A percentile compares a stretch with the other conserved stretches of the same genome.
phyloP scores from a whole-genome alignment of 1,140 invertebrate species.

The Nasonia vitripennis region DNA sequence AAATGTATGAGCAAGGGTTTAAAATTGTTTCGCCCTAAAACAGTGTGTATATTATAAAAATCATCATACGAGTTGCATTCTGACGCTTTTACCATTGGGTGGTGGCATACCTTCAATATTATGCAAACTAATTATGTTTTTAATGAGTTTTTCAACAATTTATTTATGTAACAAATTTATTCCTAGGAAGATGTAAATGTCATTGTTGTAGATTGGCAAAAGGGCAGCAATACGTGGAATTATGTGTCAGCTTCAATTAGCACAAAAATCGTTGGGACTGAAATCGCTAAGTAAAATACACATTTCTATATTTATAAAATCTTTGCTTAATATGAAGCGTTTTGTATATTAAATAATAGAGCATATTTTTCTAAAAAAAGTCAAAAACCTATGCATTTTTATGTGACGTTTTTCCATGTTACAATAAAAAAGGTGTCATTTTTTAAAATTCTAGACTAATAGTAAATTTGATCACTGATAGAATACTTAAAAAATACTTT shows the following conservation, averaged over 20 bases:
- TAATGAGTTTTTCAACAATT: too few relatives aligned
- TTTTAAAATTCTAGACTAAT: too few relatives aligned
- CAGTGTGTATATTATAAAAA: too few relatives aligned
- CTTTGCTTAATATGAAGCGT: too few relatives aligned
- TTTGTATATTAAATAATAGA: too few relatives aligned
- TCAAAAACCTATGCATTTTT: not conserved
- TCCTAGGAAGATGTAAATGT: slow-evolving; percentile 76
- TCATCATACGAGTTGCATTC: too few relatives aligned
- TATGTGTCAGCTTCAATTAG: slow-evolving; percentile 78
- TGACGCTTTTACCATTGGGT: too few relatives aligned
- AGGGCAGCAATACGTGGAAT: slow-evolving; percentile 78
- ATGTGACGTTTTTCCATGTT: not conserved
- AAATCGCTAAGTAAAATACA: slow-evolving; percentile 71
- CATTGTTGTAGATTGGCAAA: slow-evolving; percentile 78
- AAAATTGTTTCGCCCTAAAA: too few relatives aligned
- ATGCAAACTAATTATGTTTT: too few relatives aligned
- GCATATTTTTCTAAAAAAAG: not conserved
- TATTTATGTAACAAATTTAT: not conserved
- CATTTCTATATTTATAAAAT: not conserved
- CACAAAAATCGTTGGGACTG: slow-evolving; percentile 75
- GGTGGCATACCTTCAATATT: too few relatives aligned
- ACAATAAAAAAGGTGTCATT: not conserved
- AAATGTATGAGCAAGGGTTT: not conserved
- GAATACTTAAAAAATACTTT: too few relatives aligned
- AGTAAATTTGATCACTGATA: too few relatives aligned